Evolutionary conservation across 2,888 invertebrate genomes (phyloP).

Genomic region (Tipula unca): DNA sequence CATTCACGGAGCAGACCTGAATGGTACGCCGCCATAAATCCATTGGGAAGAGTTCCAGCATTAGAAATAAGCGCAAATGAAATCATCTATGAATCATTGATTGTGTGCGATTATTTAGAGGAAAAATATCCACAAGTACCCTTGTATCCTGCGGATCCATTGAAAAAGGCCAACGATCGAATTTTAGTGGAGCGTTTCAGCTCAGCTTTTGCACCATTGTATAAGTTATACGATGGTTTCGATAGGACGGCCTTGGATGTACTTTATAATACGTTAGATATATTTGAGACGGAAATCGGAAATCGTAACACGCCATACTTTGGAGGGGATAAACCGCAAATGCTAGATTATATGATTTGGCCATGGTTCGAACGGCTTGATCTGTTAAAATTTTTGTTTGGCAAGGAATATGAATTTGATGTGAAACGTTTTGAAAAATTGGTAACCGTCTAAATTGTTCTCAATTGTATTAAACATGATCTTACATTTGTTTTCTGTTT

Average conservation of each 20-base stretch:
- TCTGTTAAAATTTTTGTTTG: constrained; percentile 51
- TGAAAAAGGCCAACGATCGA: constrained; percentile 38
- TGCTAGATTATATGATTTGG: constrained; percentile 78
- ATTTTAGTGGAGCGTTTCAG: constrained; percentile 38
- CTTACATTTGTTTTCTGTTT: no score
- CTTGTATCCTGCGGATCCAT: constrained; percentile 57
- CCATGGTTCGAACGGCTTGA: constrained; percentile 63
- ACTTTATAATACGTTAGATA: constrained; percentile 50
- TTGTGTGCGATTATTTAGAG: constrained; percentile 72
- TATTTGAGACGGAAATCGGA: constrained; percentile 56
- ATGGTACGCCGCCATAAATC: constrained; percentile 64
- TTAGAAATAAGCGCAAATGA: constrained; percentile 61
- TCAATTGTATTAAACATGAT: no score
- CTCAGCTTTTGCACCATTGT: constrained; percentile 32
- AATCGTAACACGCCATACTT: constrained; percentile 56
- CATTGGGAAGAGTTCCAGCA: constrained; percentile 64
- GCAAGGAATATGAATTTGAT: constrained; percentile 55
- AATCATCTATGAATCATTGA: constrained; percentile 66
- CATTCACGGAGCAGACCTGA: constrained; percentile 71
- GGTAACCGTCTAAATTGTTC: constrained; percentile 45
- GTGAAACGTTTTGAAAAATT: constrained; percentile 54
- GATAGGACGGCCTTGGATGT: constrained; percentile 42
- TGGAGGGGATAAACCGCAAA: constrained; percentile 60
- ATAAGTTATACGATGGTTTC: constrained; percentile 41
- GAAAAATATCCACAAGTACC: constrained; percentile 61